Evolutionary conservation across 2,113 vertebrate genomes (phyloP), one percentile per base, ranked within the genome.

Genomic region (Oncorhynchus gorbuscha): DNA sequence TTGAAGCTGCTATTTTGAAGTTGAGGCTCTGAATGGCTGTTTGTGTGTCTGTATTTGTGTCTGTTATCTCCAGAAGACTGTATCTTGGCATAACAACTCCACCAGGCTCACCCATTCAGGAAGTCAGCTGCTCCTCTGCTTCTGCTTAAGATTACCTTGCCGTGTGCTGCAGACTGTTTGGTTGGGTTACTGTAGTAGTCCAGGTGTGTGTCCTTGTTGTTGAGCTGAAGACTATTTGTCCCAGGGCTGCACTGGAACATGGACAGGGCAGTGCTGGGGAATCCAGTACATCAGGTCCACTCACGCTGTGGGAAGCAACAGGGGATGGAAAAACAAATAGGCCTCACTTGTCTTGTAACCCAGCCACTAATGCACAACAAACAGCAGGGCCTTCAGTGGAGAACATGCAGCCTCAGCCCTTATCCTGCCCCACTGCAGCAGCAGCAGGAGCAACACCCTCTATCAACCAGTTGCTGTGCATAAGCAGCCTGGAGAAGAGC

Each of bases 381-480:
- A 74, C 72, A 71, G 35, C 76, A 75, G 68, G 35, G 32, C 62
- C 48, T 70, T 76, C 26, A 61, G 11, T 20, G 64, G 5, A 22
- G 64, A 73, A 65, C 59, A 64, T 72, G 72, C 72, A 66, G 69
- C 62, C 73, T 68, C 62, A 61, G 48, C 64, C 75, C 30, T 45
- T 45, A 45, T 51, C 39, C 7, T 11, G 69, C 20, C 51, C 28
- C 58, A 61, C 30, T 68, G 51, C 74, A 76, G 30, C 24, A 28
- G 6, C 71, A 5, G 51, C 49, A 71, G 39, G 3, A 68, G n/a
- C 62, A 39, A 58, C 39, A 18, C 16, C 5, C 59, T 75, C 65
- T 77, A 85, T 73, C 35, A 9, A 70, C 62, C 72, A 73, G 75
- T 45, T 77, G 72, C 22, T 58, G 48, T 48, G 35, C 61, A 22